Base-by-base conservation (phyloP, 2,797 vertebrate species). In the Argentina silus region DNA sequence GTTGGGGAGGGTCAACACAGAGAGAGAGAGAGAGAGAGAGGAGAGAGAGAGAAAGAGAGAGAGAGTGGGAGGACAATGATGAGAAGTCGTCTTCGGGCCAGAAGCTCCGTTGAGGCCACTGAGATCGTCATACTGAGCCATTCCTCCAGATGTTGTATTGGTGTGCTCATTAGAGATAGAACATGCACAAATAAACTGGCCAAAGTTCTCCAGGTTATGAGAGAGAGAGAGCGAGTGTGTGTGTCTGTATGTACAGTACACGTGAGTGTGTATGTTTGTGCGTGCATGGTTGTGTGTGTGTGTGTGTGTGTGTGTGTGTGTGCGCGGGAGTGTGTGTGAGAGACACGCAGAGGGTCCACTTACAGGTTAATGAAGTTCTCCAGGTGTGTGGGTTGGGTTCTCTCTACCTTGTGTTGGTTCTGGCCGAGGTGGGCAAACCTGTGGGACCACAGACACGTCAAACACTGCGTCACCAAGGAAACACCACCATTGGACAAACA, bases 381-480 rank as follows among this genome's bases (percentile, higher is more conserved):
- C 60, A 93, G 80, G 27, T 82, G 90, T 78, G 92, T 93, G 78
- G 86, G 88, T 70, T 88, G 94, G 2, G 68, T 91, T 85, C 90
- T 94, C 71, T 97, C 96, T 90, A 95, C 94, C 77, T 89, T 94
- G 89, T 97, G 95, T 78, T 96, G 97, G 89, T 94, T 96, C 84
- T 95, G 95, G 4, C 97, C 96, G 84, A 99, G 92, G 80, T 93
- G 94, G 83, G 96, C 95, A 92, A 98, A 99, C 83, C 97, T 98
- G 86, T 42, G n/a, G 21, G 36, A 11, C 47, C 23, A 61, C 21
- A 70, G n/a, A 47, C 69, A 11, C 5, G 43, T 27, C 44, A 57
- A 8, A 69, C 27, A 55, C 27, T 11, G 6, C 10, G 19, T 47
- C 64, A 50, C 64, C 45, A 50, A 0, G 3, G 14, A 11, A 21